phyloP scores from a whole-genome alignment of 2,888 invertebrate species.

The Spodoptera exigua region DNA sequence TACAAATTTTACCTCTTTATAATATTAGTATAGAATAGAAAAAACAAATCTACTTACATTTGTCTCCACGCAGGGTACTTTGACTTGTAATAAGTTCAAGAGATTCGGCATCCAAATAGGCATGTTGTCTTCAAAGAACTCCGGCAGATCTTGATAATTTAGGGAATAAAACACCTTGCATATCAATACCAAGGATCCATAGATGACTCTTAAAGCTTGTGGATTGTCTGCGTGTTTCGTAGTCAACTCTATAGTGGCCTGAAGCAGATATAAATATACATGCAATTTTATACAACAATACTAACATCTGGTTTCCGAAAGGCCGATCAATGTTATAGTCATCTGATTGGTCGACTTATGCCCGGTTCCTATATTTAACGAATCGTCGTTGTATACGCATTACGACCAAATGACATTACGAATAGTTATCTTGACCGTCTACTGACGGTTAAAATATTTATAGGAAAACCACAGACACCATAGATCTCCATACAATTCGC shows the following conservation, averaged over 20 bases:
- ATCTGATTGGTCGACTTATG: too few relatives aligned
- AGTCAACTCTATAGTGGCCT: slow-evolving; percentile 96
- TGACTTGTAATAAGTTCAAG: slow-evolving; percentile 93
- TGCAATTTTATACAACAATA: neutral
- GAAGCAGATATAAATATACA: slow-evolving; percentile 61
- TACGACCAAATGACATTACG: too few relatives aligned
- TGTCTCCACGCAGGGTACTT: slow-evolving; percentile 93
- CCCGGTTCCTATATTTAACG: too few relatives aligned
- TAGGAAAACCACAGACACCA: too few relatives aligned
- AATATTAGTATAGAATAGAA: neutral
- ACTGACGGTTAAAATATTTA: too few relatives aligned
- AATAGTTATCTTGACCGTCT: too few relatives aligned
- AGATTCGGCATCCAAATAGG: slow-evolving; percentile 98
- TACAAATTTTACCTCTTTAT: too few relatives aligned
- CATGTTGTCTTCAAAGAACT: slow-evolving; percentile 99
- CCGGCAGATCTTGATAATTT: slow-evolving; percentile 99
- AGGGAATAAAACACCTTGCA: slow-evolving; percentile 99
- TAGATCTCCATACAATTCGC: too few relatives aligned
- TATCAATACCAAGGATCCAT: slow-evolving; percentile 95
- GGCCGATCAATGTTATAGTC: too few relatives aligned
- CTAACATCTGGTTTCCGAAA: too few relatives aligned
- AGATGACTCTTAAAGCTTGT: slow-evolving; percentile 95
- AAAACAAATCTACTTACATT: slow-evolving; percentile 69
- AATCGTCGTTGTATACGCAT: too few relatives aligned
- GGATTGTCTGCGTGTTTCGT: slow-evolving; percentile 94